phyloP scores from a whole-genome alignment of 23 tunicate species.

The Aplidium turbinatum region DNA sequence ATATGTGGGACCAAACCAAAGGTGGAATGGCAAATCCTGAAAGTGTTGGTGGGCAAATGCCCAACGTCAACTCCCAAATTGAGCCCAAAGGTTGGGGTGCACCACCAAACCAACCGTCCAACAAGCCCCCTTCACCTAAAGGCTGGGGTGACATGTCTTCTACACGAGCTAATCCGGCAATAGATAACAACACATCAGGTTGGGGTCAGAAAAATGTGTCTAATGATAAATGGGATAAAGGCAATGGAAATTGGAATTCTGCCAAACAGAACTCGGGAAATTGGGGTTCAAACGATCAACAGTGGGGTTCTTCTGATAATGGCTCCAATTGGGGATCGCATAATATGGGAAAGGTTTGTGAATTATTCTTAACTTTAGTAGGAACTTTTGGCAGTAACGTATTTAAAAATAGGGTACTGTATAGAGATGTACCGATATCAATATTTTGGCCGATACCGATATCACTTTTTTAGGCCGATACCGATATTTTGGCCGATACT shows the following conservation, averaged over 20 bases:
- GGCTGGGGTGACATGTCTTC: conserved; percentile 74
- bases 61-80: conserved; percentile 9
- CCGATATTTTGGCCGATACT: no score
- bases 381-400: no score
- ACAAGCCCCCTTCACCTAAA: conserved; percentile 61
- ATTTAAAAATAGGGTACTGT: no score
- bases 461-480: no score
- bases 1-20: conserved; percentile 80
- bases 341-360: no score
- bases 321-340: conserved; percentile 53
- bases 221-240: conserved; percentile 41
- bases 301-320: conserved; percentile 69
- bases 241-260: conserved; percentile 44
- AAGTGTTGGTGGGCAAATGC: conserved; percentile 39
- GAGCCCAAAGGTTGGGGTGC: conserved; percentile 83
- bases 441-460: no score
- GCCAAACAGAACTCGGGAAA: conserved; percentile 29
- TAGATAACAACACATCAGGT: conserved; percentile 59
- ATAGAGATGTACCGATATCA: no score
- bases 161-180: conserved; percentile 22
- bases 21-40: conserved; percentile 6
- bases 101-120: conserved; percentile 37
- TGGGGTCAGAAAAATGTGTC: conserved; percentile 55
- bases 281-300: conserved; percentile 54
- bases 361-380: no score